Base-by-base conservation (phyloP, 2,797 vertebrate species). In the Lacerta agilis region DNA sequence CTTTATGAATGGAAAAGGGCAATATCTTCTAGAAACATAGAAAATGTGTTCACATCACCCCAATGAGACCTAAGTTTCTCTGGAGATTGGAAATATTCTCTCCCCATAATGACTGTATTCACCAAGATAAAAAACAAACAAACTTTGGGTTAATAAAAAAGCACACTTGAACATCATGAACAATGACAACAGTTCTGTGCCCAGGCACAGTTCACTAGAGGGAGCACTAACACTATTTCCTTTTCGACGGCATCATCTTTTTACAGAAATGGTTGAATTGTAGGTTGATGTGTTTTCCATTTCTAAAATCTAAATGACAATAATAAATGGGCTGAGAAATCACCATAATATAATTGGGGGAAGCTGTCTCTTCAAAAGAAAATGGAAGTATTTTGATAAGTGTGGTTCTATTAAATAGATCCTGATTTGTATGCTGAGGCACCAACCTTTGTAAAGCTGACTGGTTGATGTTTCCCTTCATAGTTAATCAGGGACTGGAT, bases 151-250 rank as follows among this genome's bases (percentile, higher is more conserved):
- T 64, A 73, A 61, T 75, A 64, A 71, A 84, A 67, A 69, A 15
- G 41, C 45, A 69, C 23, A 27, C 29, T 80, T 80, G 33, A 73
- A 36, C 20, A 82, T 25, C 41, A 76, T 85, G 71, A 75, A 64
- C n/a, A 66, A 27, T 66, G 41, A 82, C 76, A 82, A 41, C 9
- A 25, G 38, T 76, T 87, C 82, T 87, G 18, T 82, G 72, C 82
- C n/a, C 0, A 2, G 66, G 20, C 58, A 20, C 79, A 61, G 49
- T 67, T 95, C 93, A 86, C 93, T 94, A 96, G 95, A 94, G 95
- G 94, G 93, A 85, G 76, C 89, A 61, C 89, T 90, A 82, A 87
- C 86, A 80, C 86, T 49, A 2, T 87, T 49, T 76, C 92, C 93
- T 88, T 86, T 33, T 7, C 0, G 23, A 1, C 1, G 0, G 23